A percentile compares a stretch with the other conserved stretches of the same genome.
phyloP scores from a whole-genome alignment of 2,888 invertebrate species.

The Aplocera efformata region DNA sequence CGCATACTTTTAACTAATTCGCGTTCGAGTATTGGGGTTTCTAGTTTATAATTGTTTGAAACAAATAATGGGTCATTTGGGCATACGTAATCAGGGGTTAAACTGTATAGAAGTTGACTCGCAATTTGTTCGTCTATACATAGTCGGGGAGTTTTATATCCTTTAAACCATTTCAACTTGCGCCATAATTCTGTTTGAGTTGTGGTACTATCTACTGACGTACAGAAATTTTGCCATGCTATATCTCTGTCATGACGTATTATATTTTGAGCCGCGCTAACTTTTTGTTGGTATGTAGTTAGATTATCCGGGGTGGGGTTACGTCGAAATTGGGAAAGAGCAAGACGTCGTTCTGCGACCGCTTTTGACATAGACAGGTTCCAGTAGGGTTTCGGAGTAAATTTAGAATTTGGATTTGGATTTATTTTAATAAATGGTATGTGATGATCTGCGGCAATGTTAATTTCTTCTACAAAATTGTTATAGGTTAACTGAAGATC shows the following conservation, averaged over 20 bases:
- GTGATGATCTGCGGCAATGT: background rate
- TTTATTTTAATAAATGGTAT: background rate
- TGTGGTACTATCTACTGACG: background rate
- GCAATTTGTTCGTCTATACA: background rate
- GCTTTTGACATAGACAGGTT: slow-evolving; percentile 1
- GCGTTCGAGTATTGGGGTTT: background rate
- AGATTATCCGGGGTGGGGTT: slow-evolving; percentile 1
- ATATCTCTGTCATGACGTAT: background rate
- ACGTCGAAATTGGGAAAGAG: background rate
- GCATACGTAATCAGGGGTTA: slow-evolving; percentile 6
- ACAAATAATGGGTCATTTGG: background rate
- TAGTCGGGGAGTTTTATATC: background rate
- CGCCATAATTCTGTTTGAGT: slow-evolving; percentile 5
- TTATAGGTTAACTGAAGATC: background rate
- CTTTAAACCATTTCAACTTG: slow-evolving; percentile 8
- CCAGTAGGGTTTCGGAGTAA: slow-evolving; percentile 9
- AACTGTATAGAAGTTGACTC: background rate
- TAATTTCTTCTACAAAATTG: background rate
- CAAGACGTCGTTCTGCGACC: slow-evolving; percentile 1
- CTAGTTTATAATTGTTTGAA: background rate
- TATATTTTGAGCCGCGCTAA: slow-evolving; percentile 1
- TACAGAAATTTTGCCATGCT: slow-evolving; percentile 1
- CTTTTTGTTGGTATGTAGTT: too few species aligned
- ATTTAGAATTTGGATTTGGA: background rate
- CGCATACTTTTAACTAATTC: slow-evolving; percentile 1